Conservation (phyloP, 2,113 vertebrate species). For the Hystrix cristata region DNA sequence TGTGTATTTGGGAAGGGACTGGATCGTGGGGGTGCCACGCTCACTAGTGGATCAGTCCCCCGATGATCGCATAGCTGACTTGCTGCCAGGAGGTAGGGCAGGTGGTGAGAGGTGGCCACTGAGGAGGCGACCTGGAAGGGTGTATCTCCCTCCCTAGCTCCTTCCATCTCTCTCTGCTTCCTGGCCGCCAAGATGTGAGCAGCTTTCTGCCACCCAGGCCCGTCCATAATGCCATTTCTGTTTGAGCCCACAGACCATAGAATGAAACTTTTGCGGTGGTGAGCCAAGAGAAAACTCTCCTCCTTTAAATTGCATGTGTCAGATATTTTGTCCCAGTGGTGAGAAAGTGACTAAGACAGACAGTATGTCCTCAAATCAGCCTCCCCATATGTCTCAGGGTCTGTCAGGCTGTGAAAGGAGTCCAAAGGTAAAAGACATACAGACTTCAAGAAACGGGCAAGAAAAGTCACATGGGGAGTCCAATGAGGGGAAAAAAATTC, state of each 20-base stretch:
- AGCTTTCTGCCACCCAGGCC: background rate
- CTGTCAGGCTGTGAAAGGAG: background rate
- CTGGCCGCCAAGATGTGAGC: background rate
- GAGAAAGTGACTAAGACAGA: background rate
- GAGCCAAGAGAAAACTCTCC: background rate
- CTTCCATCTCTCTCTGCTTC: background rate
- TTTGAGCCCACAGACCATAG: background rate
- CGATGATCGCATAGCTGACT: background rate
- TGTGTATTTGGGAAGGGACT: background rate
- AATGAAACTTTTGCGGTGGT: background rate
- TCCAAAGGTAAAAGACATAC: background rate
- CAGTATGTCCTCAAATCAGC: background rate
- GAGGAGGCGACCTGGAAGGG: background rate
- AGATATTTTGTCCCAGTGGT: background rate
- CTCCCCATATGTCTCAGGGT: background rate
- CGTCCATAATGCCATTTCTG: background rate
- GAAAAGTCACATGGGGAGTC: background rate
- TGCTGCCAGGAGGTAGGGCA: background rate
- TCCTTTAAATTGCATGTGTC: background rate
- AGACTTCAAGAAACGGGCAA: background rate
- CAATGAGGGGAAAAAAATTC: background rate
- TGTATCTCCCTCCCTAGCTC: background rate
- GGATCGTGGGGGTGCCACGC: background rate
- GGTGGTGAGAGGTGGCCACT: background rate
- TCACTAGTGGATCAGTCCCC: too few relatives aligned